These are phyloP conservation scores for Mythimna pallens DNA, from an alignment of 2,888 invertebrate genomes.

Conservation along the genomic window DNA sequence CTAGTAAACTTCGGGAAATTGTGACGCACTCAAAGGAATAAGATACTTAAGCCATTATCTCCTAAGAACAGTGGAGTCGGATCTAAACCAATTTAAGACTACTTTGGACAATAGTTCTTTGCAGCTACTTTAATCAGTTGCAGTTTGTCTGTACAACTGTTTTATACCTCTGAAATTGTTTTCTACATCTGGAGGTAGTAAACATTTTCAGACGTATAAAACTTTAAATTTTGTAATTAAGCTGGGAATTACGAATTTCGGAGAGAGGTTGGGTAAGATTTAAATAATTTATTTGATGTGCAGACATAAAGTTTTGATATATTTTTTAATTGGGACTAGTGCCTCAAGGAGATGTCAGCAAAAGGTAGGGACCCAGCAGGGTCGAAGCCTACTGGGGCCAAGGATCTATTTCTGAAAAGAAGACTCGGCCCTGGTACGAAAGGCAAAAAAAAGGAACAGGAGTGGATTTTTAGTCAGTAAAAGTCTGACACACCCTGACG, in stretches of 20 bases:
- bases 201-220: constrained; percentile 41
- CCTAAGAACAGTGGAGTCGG: neutral
- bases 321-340: neutral
- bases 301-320: neutral
- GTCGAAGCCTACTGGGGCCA: too few relatives aligned
- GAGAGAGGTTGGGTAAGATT: constrained; percentile 24
- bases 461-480: too few relatives aligned
- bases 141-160: constrained; percentile 15
- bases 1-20: neutral
- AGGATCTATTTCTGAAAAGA: too few relatives aligned
- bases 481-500: too few relatives aligned
- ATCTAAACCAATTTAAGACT: constrained; percentile 31
- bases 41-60: constrained; percentile 27
- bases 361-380: too few relatives aligned
- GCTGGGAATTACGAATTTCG: constrained; percentile 10
- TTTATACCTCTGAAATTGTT: too few relatives aligned
- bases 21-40: constrained; percentile 10
- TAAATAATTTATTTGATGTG: constrained; percentile 16
- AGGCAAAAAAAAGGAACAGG: too few relatives aligned
- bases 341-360: too few relatives aligned
- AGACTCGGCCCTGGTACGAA: too few relatives aligned
- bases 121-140: constrained; percentile 36
- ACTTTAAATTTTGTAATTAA: constrained; percentile 45
- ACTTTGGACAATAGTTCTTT: constrained; percentile 22
- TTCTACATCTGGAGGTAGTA: neutral